A percentile compares a stretch with the other conserved stretches of the same genome.
phyloP scores from a whole-genome alignment of 2,888 invertebrate species.

The Synergus gifuensis region DNA sequence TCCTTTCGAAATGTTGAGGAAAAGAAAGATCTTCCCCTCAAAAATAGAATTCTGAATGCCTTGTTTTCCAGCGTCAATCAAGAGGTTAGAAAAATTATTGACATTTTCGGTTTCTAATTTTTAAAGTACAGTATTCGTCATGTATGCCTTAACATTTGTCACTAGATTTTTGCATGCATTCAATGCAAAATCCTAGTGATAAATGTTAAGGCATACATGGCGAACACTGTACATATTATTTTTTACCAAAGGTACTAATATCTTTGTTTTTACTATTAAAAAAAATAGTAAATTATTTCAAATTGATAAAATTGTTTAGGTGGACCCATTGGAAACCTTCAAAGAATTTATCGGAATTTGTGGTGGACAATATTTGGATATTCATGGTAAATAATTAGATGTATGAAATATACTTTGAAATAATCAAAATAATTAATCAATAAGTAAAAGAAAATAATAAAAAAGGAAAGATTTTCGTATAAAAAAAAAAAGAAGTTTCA shows the following conservation, averaged over 20 bases:
- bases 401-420: no score
- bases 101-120: not conserved
- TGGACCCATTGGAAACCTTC: constrained; percentile 55
- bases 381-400: constrained; percentile 55
- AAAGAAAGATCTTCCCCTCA: constrained; percentile 46
- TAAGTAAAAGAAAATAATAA: not conserved
- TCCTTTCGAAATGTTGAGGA: constrained; percentile 42
- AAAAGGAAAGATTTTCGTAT: not conserved
- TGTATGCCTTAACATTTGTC: no score
- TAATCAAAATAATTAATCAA: no score
- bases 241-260: no score
- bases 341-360: constrained; percentile 56
- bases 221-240: no score
- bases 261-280: no score
- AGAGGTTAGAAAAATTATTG: constrained; percentile 45
- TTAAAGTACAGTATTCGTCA: no score
- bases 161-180: no score
- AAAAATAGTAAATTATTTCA: not conserved
- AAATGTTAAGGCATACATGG: no score
- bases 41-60: constrained; percentile 49
- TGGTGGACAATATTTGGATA: constrained; percentile 58
- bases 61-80: constrained; percentile 40
- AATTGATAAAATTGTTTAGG: constrained; percentile 15
- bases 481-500: not conserved
- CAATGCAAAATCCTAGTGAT: no score